Evolutionary conservation across 2,113 vertebrate species (phyloP), one percentile per base, ranked within the genome.

Genomic region (Ophthalmolycus amberensis): DNA sequence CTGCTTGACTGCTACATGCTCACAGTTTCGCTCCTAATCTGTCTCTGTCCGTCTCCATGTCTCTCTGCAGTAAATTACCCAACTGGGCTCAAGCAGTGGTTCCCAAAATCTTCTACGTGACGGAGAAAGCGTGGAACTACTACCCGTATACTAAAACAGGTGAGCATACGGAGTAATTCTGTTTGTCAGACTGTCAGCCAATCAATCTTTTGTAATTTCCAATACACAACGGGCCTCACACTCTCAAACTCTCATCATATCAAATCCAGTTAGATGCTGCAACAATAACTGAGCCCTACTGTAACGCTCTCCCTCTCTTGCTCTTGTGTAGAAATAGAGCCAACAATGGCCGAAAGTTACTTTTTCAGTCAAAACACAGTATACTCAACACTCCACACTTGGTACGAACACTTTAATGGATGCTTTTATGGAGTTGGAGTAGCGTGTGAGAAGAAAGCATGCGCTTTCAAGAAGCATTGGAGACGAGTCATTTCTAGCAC

Each of bases 71-170:
- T 96, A 99, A 99, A 91, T 94, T 99, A 76, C 98, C 98, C 66
- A 98, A 95, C 91, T 99, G 98, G 98, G 98, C 98, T 81, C 96
- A 97, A 93, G 98, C 98, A 72, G 97, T 99, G 75, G 98, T 99
- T 88, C 98, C 98, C 56, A 99, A 98, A 93, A 99, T 99, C 93
- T 99, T 99, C 95, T 99, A 99, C 1, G 96, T 99, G 80, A 99
- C 98, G 2, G 98, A 99, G 92, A 99, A 99, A 91, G 98, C 98
- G 0, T 99, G 98, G 98, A 99, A 99, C 96, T 99, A 99, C 74
- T 99, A 99, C 79, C 98, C 98, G 38, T 99, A 99, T 79, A 99
- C 98, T 69, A 96, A 99, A 86, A 99, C 98, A 95, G 98, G 98
- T 99, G 91, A 96, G 96, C n/a, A 16, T 27, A 29, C 37, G 1